Conservation (phyloP, 2,888 invertebrate species). For the Scotopteryx bipunctaria region DNA sequence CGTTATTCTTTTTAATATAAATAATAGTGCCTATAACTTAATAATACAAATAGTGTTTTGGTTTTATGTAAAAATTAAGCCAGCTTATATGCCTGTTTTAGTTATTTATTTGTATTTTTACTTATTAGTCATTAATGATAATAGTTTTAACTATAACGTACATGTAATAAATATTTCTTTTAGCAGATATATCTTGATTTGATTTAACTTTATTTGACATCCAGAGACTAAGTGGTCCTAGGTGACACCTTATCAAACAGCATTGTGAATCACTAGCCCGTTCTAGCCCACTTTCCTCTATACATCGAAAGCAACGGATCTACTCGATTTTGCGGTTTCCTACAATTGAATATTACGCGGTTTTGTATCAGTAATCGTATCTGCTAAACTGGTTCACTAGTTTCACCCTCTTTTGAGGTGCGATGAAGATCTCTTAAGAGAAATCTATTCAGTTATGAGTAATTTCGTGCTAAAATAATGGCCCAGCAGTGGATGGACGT, state of each 20-base stretch:
- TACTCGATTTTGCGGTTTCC: conserved; percentile 68
- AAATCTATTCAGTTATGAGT: conserved; percentile 17
- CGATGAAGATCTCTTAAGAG: conserved; percentile 23
- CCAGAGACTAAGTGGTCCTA: not conserved
- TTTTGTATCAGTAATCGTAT: conserved; percentile 51
- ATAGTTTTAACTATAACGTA: too few relatives aligned
- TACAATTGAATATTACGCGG: conserved; percentile 75
- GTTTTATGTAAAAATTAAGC: too few relatives aligned
- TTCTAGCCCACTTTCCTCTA: conserved; percentile 68
- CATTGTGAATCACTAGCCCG: conserved; percentile 53
- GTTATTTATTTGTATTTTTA: too few relatives aligned
- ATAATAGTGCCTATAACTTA: too few relatives aligned
- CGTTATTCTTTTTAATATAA: too few relatives aligned
- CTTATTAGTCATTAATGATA: too few relatives aligned
- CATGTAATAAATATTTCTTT: not conserved
- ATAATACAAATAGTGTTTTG: too few relatives aligned
- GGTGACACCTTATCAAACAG: conserved; percentile 55
- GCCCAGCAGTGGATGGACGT: too few relatives aligned
- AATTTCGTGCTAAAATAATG: not conserved
- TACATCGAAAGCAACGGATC: conserved; percentile 75
- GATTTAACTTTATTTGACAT: not conserved
- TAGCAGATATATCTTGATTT: not conserved
- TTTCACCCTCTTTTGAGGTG: conserved; percentile 40
- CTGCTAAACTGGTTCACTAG: conserved; percentile 42
- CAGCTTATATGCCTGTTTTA: too few relatives aligned